Base-by-base conservation (phyloP, 2,888 invertebrate genomes). In the Tridacna crocea region DNA sequence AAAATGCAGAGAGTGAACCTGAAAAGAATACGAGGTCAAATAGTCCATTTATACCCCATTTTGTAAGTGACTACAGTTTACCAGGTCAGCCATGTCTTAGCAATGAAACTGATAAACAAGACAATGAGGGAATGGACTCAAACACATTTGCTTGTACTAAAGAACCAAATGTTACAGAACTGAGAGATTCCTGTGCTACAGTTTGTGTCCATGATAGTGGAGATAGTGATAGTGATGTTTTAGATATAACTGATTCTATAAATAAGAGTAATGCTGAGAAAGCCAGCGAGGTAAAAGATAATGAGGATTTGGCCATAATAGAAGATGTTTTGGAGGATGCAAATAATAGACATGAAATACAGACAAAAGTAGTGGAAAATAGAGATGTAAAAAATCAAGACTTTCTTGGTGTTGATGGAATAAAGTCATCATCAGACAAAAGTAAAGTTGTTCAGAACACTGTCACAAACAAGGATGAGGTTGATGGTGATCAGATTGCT, bases 191-290 rank as follows among this genome's bases (percentile, higher is more conserved):
- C 13, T 24, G 22, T 19, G 63, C 10, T 63, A n/a, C n/a, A 3
- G 26, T 63, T 3, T 27, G 26, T 12, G 51, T 70, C 12, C 26
- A 26, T 51, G 70, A 70, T 51, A 24, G 13, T 46, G 36, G 46
- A 0, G 70, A 70, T 8, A 51, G 27, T 48, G 80, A 82, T 68
- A 75, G 47, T 58, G 84, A 81, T 61, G 70, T 81, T 0, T 22
- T 79, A 47, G 88, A 87, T 27, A 79, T 77, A 12, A 85, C 83
- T 17, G 85, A 83, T 22, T 83, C 80, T 22, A 79, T 73, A 22
- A 61, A 61, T 13, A 61, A 19, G 24, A 24, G 24, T 4, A 61
- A 22, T n/a, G 24, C 24, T 22, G 61, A 61, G 13, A 55, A 55
- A 19, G 55, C 4, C 17, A n/a, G 10, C 10, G 55, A 19, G 2